Percentiles rank a stretch among this genome's conserved stretches.
These are phyloP conservation scores for Patiria pectinifera DNA, from an alignment of 53 echinoderm and acorn worm species.

Conservation along the genomic window DNA sequence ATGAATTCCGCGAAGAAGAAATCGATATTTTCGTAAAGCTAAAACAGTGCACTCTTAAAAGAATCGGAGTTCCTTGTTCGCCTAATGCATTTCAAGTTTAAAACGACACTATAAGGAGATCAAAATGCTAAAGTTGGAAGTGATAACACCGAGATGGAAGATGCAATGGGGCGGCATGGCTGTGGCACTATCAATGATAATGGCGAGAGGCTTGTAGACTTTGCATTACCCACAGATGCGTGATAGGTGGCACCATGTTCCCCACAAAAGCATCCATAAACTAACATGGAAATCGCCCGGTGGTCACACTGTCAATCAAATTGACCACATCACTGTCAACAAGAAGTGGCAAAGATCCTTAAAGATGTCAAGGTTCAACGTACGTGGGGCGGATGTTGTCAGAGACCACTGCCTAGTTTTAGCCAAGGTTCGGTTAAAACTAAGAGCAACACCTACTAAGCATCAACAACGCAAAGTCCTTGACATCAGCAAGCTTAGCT, in stretches of 20 bases:
- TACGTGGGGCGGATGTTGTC: too few species aligned
- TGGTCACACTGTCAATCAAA: constrained; percentile 37
- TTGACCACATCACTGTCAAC: constrained; percentile 56
- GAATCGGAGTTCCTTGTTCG: too few species aligned
- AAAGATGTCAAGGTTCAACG: background rate
- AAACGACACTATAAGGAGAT: too few species aligned
- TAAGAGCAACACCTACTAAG: too few species aligned
- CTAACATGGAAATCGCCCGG: constrained; percentile 50
- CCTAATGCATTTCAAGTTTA: too few species aligned
- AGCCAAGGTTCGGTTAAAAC: too few species aligned
- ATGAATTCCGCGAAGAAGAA: too few species aligned
- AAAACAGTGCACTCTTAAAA: too few species aligned
- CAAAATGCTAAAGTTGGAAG: constrained; percentile 5
- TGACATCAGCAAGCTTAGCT: too few species aligned
- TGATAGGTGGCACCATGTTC: constrained; percentile 44
- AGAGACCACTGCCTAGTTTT: too few species aligned
- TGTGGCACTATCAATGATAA: constrained; percentile 41
- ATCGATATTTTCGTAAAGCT: too few species aligned
- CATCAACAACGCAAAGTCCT: too few species aligned
- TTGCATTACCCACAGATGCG: constrained; percentile 18
- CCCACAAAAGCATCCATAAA: constrained; percentile 34
- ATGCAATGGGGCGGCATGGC: constrained; percentile 45
- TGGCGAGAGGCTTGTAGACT: constrained; percentile 44
- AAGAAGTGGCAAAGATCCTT: constrained; percentile 23
- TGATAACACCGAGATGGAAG: constrained; percentile 14